Percentiles rank a stretch among this genome's conserved stretches.
Conservation (phyloP, 2,113 vertebrate genomes). For the Periophthalmus modestus region DNA sequence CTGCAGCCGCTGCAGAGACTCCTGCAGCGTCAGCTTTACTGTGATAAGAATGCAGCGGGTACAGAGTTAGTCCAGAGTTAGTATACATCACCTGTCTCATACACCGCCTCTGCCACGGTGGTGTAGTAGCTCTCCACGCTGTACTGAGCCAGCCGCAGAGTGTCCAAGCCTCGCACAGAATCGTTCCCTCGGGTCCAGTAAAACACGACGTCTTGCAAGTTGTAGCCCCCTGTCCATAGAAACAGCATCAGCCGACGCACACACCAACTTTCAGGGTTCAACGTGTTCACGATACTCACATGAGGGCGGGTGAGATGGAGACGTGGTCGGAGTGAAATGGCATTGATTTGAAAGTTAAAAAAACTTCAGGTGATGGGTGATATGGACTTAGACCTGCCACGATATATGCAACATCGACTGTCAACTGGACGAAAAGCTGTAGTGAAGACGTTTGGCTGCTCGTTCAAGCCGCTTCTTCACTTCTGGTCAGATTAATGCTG, state of each 20-base stretch:
- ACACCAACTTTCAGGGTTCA: background rate
- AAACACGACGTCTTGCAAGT: conserved; percentile 88
- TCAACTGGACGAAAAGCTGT: too few species aligned
- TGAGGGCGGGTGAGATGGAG: conserved; percentile 11
- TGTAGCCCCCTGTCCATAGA: conserved; percentile 85
- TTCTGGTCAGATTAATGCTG: too few species aligned
- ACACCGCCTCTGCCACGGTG: conserved; percentile 85
- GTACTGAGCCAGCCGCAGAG: conserved; percentile 85
- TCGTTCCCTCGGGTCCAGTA: conserved; percentile 92
- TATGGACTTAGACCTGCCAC: too few species aligned
- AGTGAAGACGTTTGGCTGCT: too few species aligned
- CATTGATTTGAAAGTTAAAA: conserved; percentile 18
- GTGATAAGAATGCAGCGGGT: background rate
- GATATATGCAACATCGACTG: too few species aligned
- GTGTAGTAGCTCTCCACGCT: conserved; percentile 89
- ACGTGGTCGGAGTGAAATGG: conserved; percentile 14
- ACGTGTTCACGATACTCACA: conserved; percentile 42
- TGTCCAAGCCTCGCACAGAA: conserved; percentile 85
- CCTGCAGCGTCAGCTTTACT: background rate
- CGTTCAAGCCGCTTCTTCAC: too few species aligned
- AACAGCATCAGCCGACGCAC: conserved; percentile 13
- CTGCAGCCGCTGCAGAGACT: background rate
- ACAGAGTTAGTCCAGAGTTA: background rate
- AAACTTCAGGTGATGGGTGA: conserved; percentile 11
- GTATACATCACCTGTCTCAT: conserved; percentile 82